A percentile compares a stretch with the other conserved stretches of the same genome.
These are phyloP conservation scores for Acrocephalus arundinaceus DNA, from an alignment of 2,113 vertebrate species.

Conservation along the genomic window DNA sequence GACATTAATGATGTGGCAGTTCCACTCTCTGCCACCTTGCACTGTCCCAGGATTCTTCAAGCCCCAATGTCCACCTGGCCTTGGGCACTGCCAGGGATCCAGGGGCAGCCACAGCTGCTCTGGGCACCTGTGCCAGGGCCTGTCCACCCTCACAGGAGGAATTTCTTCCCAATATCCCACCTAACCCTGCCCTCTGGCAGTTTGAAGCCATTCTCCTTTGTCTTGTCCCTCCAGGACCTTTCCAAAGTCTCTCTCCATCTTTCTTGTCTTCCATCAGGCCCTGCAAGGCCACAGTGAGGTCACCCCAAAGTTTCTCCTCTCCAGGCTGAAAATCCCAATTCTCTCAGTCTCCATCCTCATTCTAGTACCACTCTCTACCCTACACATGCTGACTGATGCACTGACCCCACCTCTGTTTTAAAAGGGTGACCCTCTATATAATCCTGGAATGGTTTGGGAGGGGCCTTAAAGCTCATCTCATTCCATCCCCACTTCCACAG, in stretches of 20 bases:
- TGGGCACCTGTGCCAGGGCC: not conserved
- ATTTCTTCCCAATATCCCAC: not conserved
- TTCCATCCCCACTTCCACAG: not conserved
- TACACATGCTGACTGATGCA: not conserved
- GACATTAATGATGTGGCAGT: not conserved
- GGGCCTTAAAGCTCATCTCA: not conserved
- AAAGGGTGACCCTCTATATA: not conserved
- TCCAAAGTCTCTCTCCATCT: not conserved
- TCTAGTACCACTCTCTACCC: not conserved
- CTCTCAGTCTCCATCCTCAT: not conserved
- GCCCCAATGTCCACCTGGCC: fast-evolving
- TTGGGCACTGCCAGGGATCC: not conserved
- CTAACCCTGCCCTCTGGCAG: fast-evolving
- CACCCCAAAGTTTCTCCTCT: not conserved
- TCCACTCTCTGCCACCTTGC: not conserved
- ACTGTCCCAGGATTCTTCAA: fast-evolving
- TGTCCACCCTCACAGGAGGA: fast-evolving
- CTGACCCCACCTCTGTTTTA: not conserved
- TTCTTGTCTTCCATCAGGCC: not conserved
- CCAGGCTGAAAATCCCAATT: not conserved
- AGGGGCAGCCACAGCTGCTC: not conserved
- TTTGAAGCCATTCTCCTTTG: not conserved
- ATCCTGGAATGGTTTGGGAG: not conserved
- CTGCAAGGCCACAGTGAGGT: not conserved
- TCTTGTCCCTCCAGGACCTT: not conserved